Base-by-base conservation (phyloP, 2,888 invertebrate genomes). In the Aricia artaxerxes region DNA sequence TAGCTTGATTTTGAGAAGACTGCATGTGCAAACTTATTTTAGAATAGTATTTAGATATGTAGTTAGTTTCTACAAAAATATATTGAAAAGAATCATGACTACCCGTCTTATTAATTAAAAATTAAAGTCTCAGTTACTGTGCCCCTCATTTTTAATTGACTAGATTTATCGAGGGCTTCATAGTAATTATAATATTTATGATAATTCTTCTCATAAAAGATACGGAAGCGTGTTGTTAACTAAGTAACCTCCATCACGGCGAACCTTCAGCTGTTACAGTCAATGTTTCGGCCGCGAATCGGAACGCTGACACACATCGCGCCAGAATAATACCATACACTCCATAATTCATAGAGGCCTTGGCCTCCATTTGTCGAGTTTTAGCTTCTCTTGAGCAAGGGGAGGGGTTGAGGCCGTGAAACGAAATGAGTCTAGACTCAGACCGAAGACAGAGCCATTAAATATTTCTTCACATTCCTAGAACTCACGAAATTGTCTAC, bases 281-380 rank as follows among this genome's bases (percentile, higher is more conserved):
- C 84, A 84, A 83, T 82, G 90, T 86, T 88, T 88, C 89, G 93
- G 88, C 93, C 93, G 90, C 92, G 92, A 92, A 92, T 88, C 90
- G 88, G 91, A 92, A 89, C 91, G 89, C 90, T 90, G 91, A 89
- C 92, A 92, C 85, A 93, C 91, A 92, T 92, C 87, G 89, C 87
- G 88, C 87, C 91, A 88, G 91, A 93, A 93, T 93, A 93, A 92
- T 92, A 91, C 92, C 92, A 92, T 93, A 91, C 90, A 91, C 90
- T 93, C 92, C 92, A 93, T 94, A 93, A 94, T 92, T 93, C 93
- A 94, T 91, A 87, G 88, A 87, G 88, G 88, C 93, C 94, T 94
- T 93, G 93, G 92, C 93, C 94, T 87, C 91, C 89, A 91, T 93
- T 87, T 86, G 86, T 85, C 85, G 85, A 85, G 82, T 81, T 81